Evolutionary conservation across 2,113 vertebrate species (phyloP).

Genomic region (Leptocoma aspasia): DNA sequence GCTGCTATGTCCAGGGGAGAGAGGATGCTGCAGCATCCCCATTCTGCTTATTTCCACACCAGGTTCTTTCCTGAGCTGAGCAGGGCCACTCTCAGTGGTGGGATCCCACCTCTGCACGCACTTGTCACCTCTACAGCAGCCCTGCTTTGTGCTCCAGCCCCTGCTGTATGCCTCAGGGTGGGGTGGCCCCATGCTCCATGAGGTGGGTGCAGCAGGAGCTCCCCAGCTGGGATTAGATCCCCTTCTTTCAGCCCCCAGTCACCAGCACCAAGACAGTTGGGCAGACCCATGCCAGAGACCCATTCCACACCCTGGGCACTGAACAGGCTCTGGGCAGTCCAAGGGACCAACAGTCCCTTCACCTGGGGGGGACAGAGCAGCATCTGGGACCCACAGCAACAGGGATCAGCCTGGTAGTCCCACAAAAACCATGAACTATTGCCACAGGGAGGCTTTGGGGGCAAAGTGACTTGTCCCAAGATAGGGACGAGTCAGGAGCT

Average conservation of each 20-base stretch:
- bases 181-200: rapidly evolving
- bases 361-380: rapidly evolving
- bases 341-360: neutral
- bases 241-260: neutral
- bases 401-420: neutral
- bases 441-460: neutral
- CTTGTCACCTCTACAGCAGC: neutral
- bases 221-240: neutral
- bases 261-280: neutral
- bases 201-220: neutral
- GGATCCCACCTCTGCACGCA: neutral
- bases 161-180: rapidly evolving
- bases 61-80: neutral
- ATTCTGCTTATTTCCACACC: neutral
- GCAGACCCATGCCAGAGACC: neutral
- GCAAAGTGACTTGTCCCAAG: neutral
- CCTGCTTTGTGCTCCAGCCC: rapidly evolving
- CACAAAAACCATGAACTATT: neutral
- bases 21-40: neutral
- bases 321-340: neutral
- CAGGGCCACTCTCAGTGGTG: neutral
- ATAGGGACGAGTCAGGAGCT: neutral
- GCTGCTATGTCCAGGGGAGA: neutral
- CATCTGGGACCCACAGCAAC: rapidly evolving
- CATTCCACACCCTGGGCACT: neutral